Conservation (phyloP, 2,888 invertebrate species). For the Apodemia duryi region DNA sequence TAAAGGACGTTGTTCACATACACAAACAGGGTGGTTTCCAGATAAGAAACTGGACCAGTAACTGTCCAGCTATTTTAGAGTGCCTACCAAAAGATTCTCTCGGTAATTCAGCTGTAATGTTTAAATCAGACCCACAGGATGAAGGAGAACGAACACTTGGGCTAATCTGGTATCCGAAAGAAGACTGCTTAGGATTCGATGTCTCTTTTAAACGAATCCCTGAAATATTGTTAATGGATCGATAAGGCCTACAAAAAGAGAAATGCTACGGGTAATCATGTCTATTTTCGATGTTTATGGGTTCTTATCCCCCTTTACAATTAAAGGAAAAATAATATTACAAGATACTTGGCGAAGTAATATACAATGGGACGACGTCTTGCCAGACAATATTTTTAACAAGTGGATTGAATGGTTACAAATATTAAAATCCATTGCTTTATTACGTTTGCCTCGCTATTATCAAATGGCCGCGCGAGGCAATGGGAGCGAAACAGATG, state of each 20-base stretch:
- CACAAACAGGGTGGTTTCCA: conserved; percentile 22
- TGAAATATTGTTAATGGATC: conserved; percentile 23
- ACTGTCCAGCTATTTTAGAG: background rate
- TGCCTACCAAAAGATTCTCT: too few species aligned
- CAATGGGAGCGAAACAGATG: too few species aligned
- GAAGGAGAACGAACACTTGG: too few species aligned
- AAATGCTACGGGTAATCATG: conserved; percentile 31
- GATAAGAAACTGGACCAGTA: conserved; percentile 26
- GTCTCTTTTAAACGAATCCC: conserved; percentile 29
- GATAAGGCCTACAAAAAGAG: conserved; percentile 32
- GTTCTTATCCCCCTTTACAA: conserved; percentile 31
- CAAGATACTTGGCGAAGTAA: conserved; percentile 21
- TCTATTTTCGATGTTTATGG: conserved; percentile 26
- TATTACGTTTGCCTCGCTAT: conserved; percentile 15
- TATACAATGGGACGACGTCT: conserved; percentile 19
- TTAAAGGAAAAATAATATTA: conserved; percentile 33
- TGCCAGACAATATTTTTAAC: conserved; percentile 2
- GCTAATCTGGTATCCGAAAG: conserved; percentile 28
- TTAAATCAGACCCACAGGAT: too few species aligned
- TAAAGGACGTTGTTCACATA: conserved; percentile 14
- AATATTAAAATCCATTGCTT: too few species aligned
- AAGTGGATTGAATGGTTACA: too few species aligned
- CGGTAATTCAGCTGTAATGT: too few species aligned
- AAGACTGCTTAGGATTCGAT: conserved; percentile 32
- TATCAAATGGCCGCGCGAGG: conserved; percentile 6